These are phyloP conservation scores for Drosophila yakuba DNA, from an alignment of 1,140 invertebrate genomes.

Conservation along the genomic window DNA sequence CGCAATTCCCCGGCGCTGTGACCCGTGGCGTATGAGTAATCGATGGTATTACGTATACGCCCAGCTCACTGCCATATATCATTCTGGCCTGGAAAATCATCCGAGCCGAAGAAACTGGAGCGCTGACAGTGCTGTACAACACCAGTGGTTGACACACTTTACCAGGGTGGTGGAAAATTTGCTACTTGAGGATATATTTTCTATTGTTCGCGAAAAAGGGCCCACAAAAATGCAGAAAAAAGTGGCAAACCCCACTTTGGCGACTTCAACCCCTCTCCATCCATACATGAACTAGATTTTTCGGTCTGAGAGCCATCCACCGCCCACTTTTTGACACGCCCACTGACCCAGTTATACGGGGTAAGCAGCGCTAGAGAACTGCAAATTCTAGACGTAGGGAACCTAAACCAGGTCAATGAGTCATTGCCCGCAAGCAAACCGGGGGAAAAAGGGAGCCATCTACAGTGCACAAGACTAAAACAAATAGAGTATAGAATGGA, in stretches of 20 bases:
- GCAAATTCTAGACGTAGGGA: conserved; percentile 28
- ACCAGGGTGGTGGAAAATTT: conserved; percentile 1
- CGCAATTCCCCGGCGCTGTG: conserved; percentile 14
- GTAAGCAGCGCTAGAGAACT: conserved; percentile 18
- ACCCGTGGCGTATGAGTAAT: conserved; percentile 37
- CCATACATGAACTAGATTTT: conserved; percentile 68
- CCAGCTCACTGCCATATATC: background rate
- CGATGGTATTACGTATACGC: conserved; percentile 34
- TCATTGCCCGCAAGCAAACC: conserved; percentile 60
- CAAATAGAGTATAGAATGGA: background rate
- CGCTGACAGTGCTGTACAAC: conserved; percentile 25
- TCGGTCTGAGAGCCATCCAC: conserved; percentile 40
- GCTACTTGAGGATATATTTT: conserved; percentile 22
- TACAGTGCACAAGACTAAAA: conserved; percentile 11
- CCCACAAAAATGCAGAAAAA: conserved; percentile 10
- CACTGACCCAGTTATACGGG: conserved; percentile 67
- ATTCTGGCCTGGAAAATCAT: background rate
- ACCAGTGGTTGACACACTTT: conserved; percentile 37
- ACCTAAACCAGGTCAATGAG: conserved; percentile 74
- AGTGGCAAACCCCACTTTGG: background rate
- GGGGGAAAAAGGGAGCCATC: background rate
- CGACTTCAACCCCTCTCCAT: background rate
- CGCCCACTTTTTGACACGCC: conserved; percentile 27
- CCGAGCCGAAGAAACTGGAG: conserved; percentile 11
- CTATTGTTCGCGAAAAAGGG: conserved; percentile 39